A percentile compares a stretch with the other conserved stretches of the same genome.
Conservation (phyloP, 1,140 invertebrate species). For the Littorina saxatilis region DNA sequence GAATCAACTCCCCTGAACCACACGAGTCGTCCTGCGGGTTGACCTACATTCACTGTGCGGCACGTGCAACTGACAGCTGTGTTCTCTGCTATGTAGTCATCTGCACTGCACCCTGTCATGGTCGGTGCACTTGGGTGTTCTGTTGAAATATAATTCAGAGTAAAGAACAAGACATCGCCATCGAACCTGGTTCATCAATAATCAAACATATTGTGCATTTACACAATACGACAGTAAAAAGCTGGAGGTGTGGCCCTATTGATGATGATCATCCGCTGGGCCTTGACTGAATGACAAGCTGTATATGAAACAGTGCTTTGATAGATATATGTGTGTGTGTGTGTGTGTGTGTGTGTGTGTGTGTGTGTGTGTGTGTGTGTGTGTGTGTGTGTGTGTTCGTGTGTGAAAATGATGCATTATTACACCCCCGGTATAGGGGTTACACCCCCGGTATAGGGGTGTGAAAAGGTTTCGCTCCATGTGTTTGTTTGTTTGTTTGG, state of each 20-base stretch:
- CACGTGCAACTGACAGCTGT: not conserved
- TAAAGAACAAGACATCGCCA: not conserved
- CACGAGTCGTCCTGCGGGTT: not conserved
- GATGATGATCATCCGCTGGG: not conserved
- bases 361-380: not conserved
- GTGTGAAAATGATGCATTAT: too few relatives aligned
- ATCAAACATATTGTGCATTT: too few relatives aligned
- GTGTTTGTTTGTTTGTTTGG: too few relatives aligned
- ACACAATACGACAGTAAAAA: not conserved
- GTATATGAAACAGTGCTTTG: too few relatives aligned
- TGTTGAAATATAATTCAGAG: not conserved
- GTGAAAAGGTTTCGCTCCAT: too few relatives aligned
- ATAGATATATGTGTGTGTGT: too few relatives aligned
- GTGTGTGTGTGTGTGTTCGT: not conserved
- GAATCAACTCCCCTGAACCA: not conserved
- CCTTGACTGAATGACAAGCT: not conserved
- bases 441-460: too few relatives aligned
- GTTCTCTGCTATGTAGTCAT: not conserved
- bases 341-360: too few relatives aligned
- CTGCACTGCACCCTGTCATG: not conserved
- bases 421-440: too few relatives aligned
- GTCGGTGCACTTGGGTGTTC: not conserved
- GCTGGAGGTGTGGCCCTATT: not conserved
- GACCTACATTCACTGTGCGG: not conserved
- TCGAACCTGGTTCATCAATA: too few relatives aligned